Evolutionary conservation across 2,888 invertebrate genomes (phyloP).

Genomic region (Melinaea menophilus): DNA sequence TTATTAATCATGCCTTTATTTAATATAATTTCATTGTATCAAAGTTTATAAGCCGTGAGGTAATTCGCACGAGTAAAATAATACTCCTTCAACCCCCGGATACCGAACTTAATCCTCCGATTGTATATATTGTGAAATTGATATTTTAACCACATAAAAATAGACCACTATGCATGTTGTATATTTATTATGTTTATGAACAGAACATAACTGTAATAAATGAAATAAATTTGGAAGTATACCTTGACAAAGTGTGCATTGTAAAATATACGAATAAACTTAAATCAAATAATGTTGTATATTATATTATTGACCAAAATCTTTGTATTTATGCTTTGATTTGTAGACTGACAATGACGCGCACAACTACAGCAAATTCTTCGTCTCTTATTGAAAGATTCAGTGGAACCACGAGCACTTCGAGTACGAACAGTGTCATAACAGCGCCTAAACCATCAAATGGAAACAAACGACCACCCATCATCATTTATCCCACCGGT

Average conservation of each 20-base stretch:
- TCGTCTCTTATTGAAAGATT: constrained; percentile 53
- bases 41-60: constrained; percentile 16
- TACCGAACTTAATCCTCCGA: constrained; percentile 7
- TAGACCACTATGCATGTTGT: neutral
- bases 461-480: constrained; percentile 83
- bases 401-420: constrained; percentile 34
- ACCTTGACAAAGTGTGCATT: no score
- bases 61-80: constrained; percentile 13
- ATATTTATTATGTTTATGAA: no score
- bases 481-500: constrained; percentile 86
- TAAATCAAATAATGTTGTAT: no score
- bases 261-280: no score
- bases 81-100: constrained; percentile 2
- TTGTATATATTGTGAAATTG: constrained; percentile 7
- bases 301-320: neutral
- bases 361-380: constrained; percentile 47
- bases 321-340: no score
- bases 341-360: constrained; percentile 44
- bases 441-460: constrained; percentile 56
- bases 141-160: constrained; percentile 1
- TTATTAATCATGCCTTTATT: no score
- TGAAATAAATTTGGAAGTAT: no score
- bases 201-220: no score
- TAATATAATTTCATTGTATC: constrained; percentile 13
- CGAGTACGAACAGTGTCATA: constrained; percentile 43